phyloP scores from a whole-genome alignment of 53 echinoderm and acorn worm genomes.

The Patiria pectinifera region DNA sequence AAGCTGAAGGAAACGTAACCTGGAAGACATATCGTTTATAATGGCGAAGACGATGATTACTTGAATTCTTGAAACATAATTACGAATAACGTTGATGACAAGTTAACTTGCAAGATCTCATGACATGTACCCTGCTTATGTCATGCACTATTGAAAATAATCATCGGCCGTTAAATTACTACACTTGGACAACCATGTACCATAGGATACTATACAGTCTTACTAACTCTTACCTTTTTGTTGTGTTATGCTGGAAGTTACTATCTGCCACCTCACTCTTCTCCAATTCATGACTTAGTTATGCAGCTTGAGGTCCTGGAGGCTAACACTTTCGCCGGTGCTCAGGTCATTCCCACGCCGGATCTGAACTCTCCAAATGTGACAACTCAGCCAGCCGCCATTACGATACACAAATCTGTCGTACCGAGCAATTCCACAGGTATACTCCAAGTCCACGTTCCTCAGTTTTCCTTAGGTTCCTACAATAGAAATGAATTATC shows the following conservation, averaged over 20 bases:
- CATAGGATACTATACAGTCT: too few species aligned
- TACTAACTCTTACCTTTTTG: background rate
- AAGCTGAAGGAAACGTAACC: too few species aligned
- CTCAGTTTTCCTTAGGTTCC: background rate
- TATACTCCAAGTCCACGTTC: background rate
- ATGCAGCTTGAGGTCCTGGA: constrained; percentile 6
- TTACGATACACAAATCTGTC: background rate
- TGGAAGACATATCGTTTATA: too few species aligned
- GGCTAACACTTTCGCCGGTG: background rate
- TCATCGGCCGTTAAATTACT: too few species aligned
- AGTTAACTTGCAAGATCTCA: too few species aligned
- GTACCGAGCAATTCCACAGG: background rate
- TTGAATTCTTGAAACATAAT: too few species aligned
- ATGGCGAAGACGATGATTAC: too few species aligned
- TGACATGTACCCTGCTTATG: too few species aligned
- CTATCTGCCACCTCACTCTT: background rate
- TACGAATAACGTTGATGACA: too few species aligned
- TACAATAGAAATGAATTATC: background rate
- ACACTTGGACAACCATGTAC: too few species aligned
- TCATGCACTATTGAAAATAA: too few species aligned
- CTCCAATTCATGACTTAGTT: background rate
- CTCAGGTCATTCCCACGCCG: background rate
- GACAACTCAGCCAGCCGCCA: background rate
- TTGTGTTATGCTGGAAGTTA: background rate
- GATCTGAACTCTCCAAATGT: background rate